Base-by-base conservation (phyloP, 2,113 vertebrate species). In the Osmerus mordax region DNA sequence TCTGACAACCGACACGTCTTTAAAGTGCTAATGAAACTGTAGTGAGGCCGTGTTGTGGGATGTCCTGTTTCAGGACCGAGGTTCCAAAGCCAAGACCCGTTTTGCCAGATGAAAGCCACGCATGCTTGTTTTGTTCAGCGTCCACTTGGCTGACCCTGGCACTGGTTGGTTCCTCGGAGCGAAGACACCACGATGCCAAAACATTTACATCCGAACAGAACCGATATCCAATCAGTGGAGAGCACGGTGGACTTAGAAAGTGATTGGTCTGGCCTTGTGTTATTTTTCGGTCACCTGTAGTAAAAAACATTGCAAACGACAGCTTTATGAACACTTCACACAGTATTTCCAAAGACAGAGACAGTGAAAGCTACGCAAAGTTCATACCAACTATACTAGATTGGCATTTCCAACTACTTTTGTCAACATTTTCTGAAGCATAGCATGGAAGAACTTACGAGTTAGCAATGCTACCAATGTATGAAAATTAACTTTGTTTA, bases 301-400 rank as follows among this genome's bases (percentile, higher is more conserved):
- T 86, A 74, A 82, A 88, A 87, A 88, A 84, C 81, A 78, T 85
- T 80, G 69, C 83, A 78, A 78, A 78, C 84, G 83, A 86, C 85
- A 87, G 86, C 52, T 90, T 88, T 87, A 90, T 73, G 73, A 78
- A 32, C 55, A 72, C 76, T 87, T 87, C 79, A 85, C 76, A 76
- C 71, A 86, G 80, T 66, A 73, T 84, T 81, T 83, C 72, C 16
- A 77, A 67, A 71, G 70, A 71, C 72, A 74, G 69, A 65, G 81
- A 54, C 11, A 81, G 81, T 76, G 36, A 41, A 41, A 41, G 7
- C 36, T 6, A 9, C 36, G 36, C 1, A 41, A 41, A 8, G 36
- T 41, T 41, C 36, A 9, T 7, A 9, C 36, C 36, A 9, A 41
- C 5, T 9, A 41, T 9, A 8, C 36, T 8, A 6, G 36, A 8